A percentile compares a stretch with the other conserved stretches of the same genome.
These are phyloP conservation scores for Lasiommata megera DNA, from an alignment of 2,888 invertebrate species.

Conservation along the genomic window DNA sequence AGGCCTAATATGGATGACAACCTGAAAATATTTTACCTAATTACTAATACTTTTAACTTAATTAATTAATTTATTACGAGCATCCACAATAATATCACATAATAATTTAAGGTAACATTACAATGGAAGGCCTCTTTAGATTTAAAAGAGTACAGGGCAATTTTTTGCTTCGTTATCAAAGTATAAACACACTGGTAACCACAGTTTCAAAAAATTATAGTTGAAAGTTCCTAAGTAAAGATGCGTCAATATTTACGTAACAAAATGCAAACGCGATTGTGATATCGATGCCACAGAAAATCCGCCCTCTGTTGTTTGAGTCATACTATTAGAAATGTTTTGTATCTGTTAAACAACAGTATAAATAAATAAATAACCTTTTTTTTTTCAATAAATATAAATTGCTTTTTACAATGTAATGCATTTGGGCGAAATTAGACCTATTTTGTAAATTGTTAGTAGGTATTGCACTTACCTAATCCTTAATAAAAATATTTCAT, in stretches of 20 bases:
- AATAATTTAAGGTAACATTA: constrained; percentile 75
- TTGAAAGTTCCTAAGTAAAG: background rate
- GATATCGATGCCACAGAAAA: background rate
- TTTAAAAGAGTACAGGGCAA: constrained; percentile 10
- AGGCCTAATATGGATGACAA: constrained; percentile 15
- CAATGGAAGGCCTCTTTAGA: constrained; percentile 63
- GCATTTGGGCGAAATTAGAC: background rate
- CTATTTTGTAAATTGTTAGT: constrained; percentile 1
- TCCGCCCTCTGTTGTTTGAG: background rate
- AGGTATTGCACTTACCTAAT: background rate
- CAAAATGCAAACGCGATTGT: background rate
- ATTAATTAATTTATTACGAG: constrained; percentile 45
- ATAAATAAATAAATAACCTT: background rate
- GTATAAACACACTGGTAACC: background rate
- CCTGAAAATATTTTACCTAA: constrained; percentile 22
- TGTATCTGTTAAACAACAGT: background rate
- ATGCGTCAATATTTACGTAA: no score
- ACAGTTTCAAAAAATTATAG: background rate
- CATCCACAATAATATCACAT: constrained; percentile 72
- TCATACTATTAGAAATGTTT: background rate
- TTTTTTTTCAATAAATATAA: background rate
- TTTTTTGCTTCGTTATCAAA: background rate
- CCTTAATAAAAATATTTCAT: background rate
- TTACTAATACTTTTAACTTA: constrained; percentile 30
- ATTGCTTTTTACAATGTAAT: background rate